Base-by-base conservation (phyloP, 2,797 vertebrate species). In the Melanotaenia boesemani region DNA sequence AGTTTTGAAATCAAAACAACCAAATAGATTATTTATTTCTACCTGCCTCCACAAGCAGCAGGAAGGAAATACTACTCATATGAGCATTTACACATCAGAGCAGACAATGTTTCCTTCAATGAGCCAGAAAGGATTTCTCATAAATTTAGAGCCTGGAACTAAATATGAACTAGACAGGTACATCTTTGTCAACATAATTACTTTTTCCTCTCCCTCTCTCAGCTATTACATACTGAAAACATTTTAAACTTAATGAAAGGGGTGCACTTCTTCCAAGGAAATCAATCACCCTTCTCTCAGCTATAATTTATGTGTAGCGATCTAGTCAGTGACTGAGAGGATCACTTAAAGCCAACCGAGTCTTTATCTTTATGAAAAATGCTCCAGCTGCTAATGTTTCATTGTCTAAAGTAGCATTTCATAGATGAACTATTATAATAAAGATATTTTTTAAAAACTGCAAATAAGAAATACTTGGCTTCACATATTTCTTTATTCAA, bases 311-410 rank as follows among this genome's bases (percentile, higher is more conserved):
- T 77, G 39, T 46, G 18, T 41, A 22, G 18, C 6, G 8, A 69
- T 63, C 36, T 50, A 22, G 56, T 68, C 67, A 44, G 39, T 66
- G 62, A 80, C 68, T 77, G 69, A 83, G 65, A 60, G 52, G 52
- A 39, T 64, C 52, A 39, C 18, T 67, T 68, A n/a, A 36, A 73
- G 41, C 28, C 63, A 70, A 34, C 8, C 18, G 13, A 62, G 64
- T 72, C 46, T 84, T 74, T 60, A 74, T 69, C 60, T 62, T 66
- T 65, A 78, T 73, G 44, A 46, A 64, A 81, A 78, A 11, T 18
- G 68, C 24, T 59, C 15, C 52, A 22, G 34, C 13, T 30, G 60
- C 9, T 73, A 10, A 66, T 50, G 61, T 70, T 63, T 75, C 2
- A 50, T 60, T 60, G 32, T n/a, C 0, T 18, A 26, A 26, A 24